Percentiles rank a stretch among this genome's conserved stretches.
Evolutionary conservation across 2,797 vertebrate genomes (phyloP).

Genomic region (Malurus splendens): DNA sequence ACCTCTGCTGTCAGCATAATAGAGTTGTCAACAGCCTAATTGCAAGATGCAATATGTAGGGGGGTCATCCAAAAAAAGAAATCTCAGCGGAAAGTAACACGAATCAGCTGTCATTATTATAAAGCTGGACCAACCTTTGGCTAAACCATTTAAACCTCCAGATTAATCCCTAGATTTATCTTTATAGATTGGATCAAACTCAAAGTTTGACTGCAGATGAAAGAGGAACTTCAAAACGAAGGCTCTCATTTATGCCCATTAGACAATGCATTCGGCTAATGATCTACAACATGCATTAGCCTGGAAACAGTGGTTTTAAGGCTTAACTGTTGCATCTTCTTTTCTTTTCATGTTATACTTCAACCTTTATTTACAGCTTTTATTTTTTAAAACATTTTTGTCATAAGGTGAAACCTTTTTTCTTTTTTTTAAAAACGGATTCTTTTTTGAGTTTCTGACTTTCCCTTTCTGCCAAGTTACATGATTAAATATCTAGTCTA

Average conservation of each 20-base stretch:
- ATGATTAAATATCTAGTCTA: background rate
- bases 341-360: background rate
- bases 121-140: constrained; percentile 46
- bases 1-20: constrained; percentile 64
- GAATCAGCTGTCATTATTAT: constrained; percentile 45
- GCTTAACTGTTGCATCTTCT: constrained; percentile 19
- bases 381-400: background rate
- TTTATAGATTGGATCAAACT: constrained; percentile 50
- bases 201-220: constrained; percentile 30
- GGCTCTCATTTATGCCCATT: constrained; percentile 26
- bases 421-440: background rate
- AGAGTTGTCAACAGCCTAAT: constrained; percentile 68
- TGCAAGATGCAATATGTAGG: constrained; percentile 41
- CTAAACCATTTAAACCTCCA: constrained; percentile 58
- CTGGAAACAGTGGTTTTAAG: background rate
- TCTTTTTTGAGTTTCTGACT: background rate
- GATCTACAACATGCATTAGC: constrained; percentile 24
- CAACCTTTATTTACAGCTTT: background rate
- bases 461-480: background rate
- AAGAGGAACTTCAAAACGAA: constrained; percentile 40
- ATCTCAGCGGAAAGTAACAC: constrained; percentile 45
- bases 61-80: constrained; percentile 46
- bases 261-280: constrained; percentile 39
- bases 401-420: background rate
- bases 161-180: constrained; percentile 55